Conservation (phyloP, 2,113 vertebrate genomes). For the Scomber colias region DNA sequence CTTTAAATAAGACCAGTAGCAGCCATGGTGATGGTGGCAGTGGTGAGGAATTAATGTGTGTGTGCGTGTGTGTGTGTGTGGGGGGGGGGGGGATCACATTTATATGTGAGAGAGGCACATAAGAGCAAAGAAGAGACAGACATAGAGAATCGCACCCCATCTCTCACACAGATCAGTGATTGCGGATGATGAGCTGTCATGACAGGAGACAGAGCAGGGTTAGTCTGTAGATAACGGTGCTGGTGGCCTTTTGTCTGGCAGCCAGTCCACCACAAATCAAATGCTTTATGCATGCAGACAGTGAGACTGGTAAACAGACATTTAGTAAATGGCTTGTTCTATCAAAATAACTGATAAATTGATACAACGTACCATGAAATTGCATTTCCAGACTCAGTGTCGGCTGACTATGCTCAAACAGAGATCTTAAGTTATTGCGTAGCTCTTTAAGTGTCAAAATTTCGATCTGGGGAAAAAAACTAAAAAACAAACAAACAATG, state of each 20-base stretch:
- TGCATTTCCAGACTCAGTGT: slow-evolving; percentile 41
- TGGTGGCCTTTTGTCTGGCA: slow-evolving; percentile 73
- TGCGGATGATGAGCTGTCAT: slow-evolving; percentile 62
- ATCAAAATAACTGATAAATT: slow-evolving; percentile 56
- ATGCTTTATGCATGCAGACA: slow-evolving; percentile 59
- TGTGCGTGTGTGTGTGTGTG: slow-evolving; percentile 7
- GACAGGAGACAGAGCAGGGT: slow-evolving; percentile 58
- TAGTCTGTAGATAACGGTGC: slow-evolving; percentile 48
- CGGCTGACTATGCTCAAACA: slow-evolving; percentile 8
- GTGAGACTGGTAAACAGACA: slow-evolving; percentile 60
- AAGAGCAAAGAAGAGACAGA: slow-evolving; percentile 9
- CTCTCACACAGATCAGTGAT: slow-evolving; percentile 45
- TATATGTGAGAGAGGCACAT: neutral
- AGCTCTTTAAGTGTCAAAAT: slow-evolving; percentile 47
- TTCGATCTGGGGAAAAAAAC: slow-evolving; percentile 12
- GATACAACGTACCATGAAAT: slow-evolving; percentile 62
- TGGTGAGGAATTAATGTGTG: slow-evolving; percentile 29
- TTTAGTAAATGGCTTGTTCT: slow-evolving; percentile 60
- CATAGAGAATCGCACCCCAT: slow-evolving; percentile 12
- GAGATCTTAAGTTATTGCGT: slow-evolving; percentile 49
- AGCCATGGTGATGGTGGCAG: slow-evolving; percentile 32
- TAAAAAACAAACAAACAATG: slow-evolving; percentile 8
- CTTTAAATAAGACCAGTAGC: slow-evolving; percentile 57
- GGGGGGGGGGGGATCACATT: neutral
- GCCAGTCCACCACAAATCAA: slow-evolving; percentile 50